Evolutionary conservation across 2,888 invertebrate genomes (phyloP).

Genomic region (Amblyjoppa proteus): DNA sequence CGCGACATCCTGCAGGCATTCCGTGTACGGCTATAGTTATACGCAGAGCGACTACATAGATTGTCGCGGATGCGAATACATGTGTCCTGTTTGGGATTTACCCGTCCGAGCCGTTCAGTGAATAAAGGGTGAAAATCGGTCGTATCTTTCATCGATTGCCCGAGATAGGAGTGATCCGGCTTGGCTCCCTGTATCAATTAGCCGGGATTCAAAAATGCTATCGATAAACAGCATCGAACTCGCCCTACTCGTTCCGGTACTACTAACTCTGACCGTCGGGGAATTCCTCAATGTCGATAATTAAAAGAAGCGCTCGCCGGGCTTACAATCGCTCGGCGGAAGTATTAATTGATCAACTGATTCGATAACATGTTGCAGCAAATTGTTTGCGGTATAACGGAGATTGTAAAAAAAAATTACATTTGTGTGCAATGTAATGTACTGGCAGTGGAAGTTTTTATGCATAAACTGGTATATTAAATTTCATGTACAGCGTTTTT

Average conservation of each 20-base stretch:
- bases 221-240: neutral
- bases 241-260: neutral
- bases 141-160: conserved; percentile 1
- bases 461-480: too few relatives aligned
- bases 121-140: conserved; percentile 14
- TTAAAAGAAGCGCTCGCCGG: neutral
- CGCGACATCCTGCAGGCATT: neutral
- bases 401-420: neutral
- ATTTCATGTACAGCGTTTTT: too few relatives aligned
- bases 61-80: conserved; percentile 30
- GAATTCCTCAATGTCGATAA: neutral
- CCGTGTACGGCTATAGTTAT: neutral
- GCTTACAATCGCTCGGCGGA: neutral
- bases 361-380: neutral
- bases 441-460: too few relatives aligned
- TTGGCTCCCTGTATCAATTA: neutral
- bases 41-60: conserved; percentile 16
- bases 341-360: neutral
- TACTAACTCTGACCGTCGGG: neutral
- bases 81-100: conserved; percentile 21
- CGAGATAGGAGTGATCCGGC: neutral
- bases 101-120: conserved; percentile 4
- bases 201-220: neutral
- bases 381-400: neutral
- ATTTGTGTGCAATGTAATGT: too few relatives aligned